Evolutionary conservation across 2,797 vertebrate genomes (phyloP).

Genomic region (Sebastes diaconus): DNA sequence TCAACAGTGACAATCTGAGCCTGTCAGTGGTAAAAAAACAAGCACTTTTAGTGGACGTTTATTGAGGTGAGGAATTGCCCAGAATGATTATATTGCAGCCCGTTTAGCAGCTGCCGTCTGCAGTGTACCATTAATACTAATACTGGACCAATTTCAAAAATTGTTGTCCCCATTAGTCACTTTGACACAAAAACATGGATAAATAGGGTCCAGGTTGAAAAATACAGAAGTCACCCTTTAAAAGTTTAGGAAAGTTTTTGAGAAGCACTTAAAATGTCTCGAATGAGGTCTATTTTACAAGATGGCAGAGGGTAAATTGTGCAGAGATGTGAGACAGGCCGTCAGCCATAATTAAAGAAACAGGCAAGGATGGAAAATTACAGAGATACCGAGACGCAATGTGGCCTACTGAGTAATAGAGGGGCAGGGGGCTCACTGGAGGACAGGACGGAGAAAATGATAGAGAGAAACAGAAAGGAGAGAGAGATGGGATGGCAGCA

Average conservation of each 20-base stretch:
- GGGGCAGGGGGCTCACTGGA: not conserved
- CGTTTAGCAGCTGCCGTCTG: not conserved
- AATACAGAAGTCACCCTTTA: not conserved
- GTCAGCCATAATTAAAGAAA: conserved; percentile 24
- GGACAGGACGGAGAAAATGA: conserved; percentile 25
- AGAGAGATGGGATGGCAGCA: conserved; percentile 4
- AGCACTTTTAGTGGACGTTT: not conserved
- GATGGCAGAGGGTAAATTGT: not conserved
- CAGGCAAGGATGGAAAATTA: conserved; percentile 17
- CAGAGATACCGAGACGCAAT: conserved; percentile 20
- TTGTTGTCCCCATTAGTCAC: not conserved
- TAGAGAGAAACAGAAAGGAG: not conserved
- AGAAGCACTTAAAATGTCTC: not conserved
- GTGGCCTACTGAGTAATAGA: conserved; percentile 22
- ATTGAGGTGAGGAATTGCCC: not conserved
- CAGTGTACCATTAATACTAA: not conserved
- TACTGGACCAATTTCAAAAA: not conserved
- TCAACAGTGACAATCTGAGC: not conserved
- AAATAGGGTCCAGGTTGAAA: not conserved
- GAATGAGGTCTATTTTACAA: not conserved
- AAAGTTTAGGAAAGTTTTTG: not conserved
- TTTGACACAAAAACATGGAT: not conserved
- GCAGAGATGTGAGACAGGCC: not conserved
- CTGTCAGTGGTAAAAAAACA: not conserved
- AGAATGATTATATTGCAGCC: not conserved